Percentiles rank a stretch among this genome's conserved stretches.
Conservation (phyloP, 2,888 invertebrate species). For the Temnothorax unifasciatus region DNA sequence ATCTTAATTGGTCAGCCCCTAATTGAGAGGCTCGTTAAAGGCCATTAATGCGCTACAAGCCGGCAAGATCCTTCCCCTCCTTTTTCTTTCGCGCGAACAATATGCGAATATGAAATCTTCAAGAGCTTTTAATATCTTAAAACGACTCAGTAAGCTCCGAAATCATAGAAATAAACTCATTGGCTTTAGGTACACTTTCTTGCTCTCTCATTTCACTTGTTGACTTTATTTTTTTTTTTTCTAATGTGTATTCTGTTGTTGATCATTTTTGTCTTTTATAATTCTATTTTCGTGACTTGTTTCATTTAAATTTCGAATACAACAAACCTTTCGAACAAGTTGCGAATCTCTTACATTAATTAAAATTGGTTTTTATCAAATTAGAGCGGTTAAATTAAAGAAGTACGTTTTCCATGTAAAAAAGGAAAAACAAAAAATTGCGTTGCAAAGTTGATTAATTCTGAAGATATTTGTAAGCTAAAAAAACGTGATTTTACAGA, state of each 20-base stretch:
- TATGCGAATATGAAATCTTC: slow-evolving; percentile 16
- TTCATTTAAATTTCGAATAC: not conserved
- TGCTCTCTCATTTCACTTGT: not conserved
- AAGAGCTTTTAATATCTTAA: not conserved
- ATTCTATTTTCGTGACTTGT: not conserved
- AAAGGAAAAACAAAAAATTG: not conserved
- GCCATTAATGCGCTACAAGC: slow-evolving; percentile 66
- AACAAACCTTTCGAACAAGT: not conserved
- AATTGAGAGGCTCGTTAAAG: slow-evolving; percentile 82
- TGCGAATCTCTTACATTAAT: not conserved
- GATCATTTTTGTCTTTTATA: not conserved
- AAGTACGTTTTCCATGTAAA: not conserved
- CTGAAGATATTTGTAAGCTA: not conserved
- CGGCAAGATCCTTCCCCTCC: slow-evolving; percentile 55
- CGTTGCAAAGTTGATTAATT: not conserved
- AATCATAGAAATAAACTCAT: not conserved
- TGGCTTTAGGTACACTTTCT: not conserved
- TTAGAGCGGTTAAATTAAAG: not conserved
- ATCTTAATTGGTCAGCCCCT: slow-evolving; percentile 83
- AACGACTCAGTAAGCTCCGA: not conserved
- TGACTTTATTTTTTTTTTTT: not conserved
- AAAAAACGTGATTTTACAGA: not conserved
- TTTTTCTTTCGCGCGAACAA: slow-evolving; percentile 18
- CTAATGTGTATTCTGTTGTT: not conserved
- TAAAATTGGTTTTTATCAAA: not conserved